Evolutionary conservation across 2,888 invertebrate species (phyloP).

Genomic region (Himalopsyche kuldschensis): DNA sequence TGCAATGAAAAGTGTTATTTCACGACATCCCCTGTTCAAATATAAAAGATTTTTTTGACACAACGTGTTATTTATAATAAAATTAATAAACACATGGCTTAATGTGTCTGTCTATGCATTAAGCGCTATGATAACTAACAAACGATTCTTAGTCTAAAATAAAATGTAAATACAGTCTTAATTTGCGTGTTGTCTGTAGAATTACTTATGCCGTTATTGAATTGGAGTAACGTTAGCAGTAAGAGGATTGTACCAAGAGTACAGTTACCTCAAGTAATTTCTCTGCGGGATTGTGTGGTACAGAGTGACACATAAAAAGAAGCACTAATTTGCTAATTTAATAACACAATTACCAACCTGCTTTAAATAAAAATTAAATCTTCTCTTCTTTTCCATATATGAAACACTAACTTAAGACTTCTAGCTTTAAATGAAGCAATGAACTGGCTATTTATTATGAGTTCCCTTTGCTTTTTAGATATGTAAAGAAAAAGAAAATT

Average conservation of each 20-base stretch:
- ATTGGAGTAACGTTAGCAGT: background rate
- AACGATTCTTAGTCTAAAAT: background rate
- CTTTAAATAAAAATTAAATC: too few species aligned
- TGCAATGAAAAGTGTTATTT: background rate
- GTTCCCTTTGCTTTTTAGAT: too few species aligned
- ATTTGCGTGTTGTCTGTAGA: background rate
- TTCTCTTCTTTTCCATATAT: too few species aligned
- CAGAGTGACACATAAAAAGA: background rate
- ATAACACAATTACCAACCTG: too few species aligned
- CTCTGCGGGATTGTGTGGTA: conserved; percentile 10
- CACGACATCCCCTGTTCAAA: background rate
- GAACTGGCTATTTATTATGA: too few species aligned
- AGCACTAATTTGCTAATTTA: too few species aligned
- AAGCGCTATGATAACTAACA: background rate
- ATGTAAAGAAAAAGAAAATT: too few species aligned
- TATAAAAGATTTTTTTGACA: conserved; percentile 38
- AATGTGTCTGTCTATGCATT: background rate
- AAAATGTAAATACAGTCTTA: background rate
- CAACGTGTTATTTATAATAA: conserved; percentile 31
- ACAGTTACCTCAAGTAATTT: conserved; percentile 30
- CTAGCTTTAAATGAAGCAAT: too few species aligned
- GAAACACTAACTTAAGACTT: too few species aligned
- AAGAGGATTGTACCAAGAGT: conserved; percentile 27
- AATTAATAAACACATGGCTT: conserved; percentile 37
- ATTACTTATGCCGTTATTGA: background rate